Evolutionary conservation across 2,113 vertebrate species (phyloP).

Genomic region (Addax nasomaculatus): DNA sequence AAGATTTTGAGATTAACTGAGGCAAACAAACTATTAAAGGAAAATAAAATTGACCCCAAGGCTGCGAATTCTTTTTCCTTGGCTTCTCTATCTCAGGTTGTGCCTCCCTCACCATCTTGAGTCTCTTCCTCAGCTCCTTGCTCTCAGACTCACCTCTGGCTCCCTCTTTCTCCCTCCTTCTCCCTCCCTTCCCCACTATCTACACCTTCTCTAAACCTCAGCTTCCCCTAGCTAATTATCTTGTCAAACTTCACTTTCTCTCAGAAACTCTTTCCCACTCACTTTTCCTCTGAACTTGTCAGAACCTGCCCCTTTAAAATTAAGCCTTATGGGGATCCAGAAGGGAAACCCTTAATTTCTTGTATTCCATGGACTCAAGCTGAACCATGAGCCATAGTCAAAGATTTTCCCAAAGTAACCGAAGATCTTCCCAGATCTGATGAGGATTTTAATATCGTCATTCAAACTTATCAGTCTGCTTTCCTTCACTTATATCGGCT

Average conservation of each 20-base stretch:
- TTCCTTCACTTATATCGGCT: not conserved
- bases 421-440: not conserved
- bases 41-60: not conserved
- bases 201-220: not conserved
- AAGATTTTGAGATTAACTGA: not conserved
- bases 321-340: not conserved
- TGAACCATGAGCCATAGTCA: not conserved
- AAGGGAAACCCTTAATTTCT: not conserved
- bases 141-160: not conserved
- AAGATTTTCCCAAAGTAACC: not conserved
- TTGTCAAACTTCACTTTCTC: not conserved
- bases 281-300: not conserved
- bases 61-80: fast-evolving
- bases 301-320: not conserved
- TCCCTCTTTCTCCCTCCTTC: not conserved
- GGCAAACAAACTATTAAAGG: not conserved
- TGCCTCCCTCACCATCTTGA: not conserved
- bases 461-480: not conserved
- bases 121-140: not conserved
- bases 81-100: not conserved
- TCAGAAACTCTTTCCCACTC: not conserved
- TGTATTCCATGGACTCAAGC: not conserved
- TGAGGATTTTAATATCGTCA: not conserved
- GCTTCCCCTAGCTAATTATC: not conserved
- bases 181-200: not conserved